These are phyloP conservation scores for Takifugu bimaculatus DNA, from an alignment of 2,113 vertebrate genomes.

Conservation along the genomic window DNA sequence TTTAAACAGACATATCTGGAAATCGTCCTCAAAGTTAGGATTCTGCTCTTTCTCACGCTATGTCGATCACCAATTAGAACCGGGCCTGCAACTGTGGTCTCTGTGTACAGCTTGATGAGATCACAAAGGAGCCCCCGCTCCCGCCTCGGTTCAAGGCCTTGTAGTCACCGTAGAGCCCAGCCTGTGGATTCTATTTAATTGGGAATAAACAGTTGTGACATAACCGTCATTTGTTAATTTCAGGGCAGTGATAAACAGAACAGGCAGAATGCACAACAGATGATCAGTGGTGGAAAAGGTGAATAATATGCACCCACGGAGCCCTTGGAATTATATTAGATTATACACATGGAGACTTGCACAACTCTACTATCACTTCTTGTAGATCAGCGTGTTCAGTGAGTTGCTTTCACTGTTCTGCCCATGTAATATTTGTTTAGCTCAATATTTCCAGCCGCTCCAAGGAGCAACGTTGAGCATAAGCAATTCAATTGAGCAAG, in stretches of 20 bases:
- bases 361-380: no score
- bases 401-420: background rate
- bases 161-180: background rate
- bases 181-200: constrained; percentile 5
- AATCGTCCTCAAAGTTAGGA: constrained; percentile 5
- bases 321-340: no score
- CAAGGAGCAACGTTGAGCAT: background rate
- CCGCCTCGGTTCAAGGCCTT: background rate
- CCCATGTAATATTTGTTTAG: background rate
- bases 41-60: constrained; percentile 21
- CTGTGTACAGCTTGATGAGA: constrained; percentile 2
- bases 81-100: constrained; percentile 1
- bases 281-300: background rate
- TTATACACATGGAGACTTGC: no score
- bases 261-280: constrained; percentile 6
- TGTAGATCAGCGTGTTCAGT: background rate
- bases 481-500: background rate
- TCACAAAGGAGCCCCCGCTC: background rate
- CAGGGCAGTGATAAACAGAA: background rate
- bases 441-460: background rate
- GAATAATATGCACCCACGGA: background rate
- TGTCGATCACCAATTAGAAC: constrained; percentile 1
- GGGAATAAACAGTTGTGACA: constrained; percentile 3
- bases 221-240: background rate
- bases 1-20: constrained; percentile 42